Conservation (phyloP, 2,113 vertebrate species). For the Aspidoscelis tigris region DNA sequence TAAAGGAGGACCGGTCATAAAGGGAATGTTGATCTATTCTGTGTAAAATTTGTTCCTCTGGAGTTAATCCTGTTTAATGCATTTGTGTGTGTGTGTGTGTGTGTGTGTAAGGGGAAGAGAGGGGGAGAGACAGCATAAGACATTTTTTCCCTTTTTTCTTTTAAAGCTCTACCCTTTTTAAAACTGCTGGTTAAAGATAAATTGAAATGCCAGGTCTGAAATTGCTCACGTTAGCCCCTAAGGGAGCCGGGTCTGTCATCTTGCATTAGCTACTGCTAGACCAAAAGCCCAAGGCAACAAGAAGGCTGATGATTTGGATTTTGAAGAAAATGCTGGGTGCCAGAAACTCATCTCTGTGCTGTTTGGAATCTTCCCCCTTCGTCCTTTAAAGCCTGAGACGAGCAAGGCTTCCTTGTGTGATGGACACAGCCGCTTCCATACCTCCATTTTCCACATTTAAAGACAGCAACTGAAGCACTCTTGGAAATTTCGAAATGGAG, state of each 20-base stretch:
- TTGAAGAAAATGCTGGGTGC: constrained; percentile 58
- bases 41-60: constrained; percentile 19
- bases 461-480: constrained; percentile 60
- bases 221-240: constrained; percentile 68
- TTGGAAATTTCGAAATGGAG: constrained; percentile 58
- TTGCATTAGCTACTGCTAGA: constrained; percentile 82
- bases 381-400: constrained; percentile 69
- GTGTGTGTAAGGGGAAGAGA: constrained; percentile 29
- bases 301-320: constrained; percentile 62
- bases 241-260: constrained; percentile 80
- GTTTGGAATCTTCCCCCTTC: constrained; percentile 65
- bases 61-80: constrained; percentile 53
- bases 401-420: constrained; percentile 60
- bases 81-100: constrained; percentile 39
- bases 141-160: constrained; percentile 55
- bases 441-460: constrained; percentile 57
- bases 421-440: constrained; percentile 61
- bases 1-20: neutral
- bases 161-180: constrained; percentile 67
- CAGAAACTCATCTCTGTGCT: constrained; percentile 59
- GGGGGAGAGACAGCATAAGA: constrained; percentile 44
- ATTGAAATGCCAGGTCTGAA: constrained; percentile 69
- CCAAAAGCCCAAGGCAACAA: constrained; percentile 76
- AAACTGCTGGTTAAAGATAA: constrained; percentile 72
- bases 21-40: neutral